Percentiles rank a stretch among this genome's conserved stretches.
Evolutionary conservation across 1,140 invertebrate species (phyloP).

Genomic region (Camponotus floridanus): DNA sequence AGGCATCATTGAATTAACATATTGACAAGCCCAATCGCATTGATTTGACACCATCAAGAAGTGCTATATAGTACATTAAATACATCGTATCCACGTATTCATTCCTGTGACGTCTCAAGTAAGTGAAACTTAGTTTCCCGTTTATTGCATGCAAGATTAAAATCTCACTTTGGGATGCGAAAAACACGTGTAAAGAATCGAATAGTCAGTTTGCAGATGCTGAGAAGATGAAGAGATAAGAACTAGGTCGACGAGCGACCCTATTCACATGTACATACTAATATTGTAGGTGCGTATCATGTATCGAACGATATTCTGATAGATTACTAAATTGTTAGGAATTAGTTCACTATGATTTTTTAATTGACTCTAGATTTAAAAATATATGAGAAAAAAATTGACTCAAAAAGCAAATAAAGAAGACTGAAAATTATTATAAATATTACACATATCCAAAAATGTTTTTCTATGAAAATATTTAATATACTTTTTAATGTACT

Average conservation of each 20-base stretch:
- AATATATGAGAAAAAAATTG: neutral
- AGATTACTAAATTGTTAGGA: neutral
- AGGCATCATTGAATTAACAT: constrained; percentile 26
- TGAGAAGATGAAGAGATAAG: neutral
- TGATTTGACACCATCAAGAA: neutral
- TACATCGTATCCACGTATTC: neutral
- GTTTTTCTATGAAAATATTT: neutral
- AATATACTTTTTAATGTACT: neutral
- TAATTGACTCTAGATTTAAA: neutral
- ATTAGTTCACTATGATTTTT: neutral
- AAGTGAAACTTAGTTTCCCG: constrained; percentile 14
- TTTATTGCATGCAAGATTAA: constrained; percentile 26
- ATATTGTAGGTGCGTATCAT: constrained; percentile 21
- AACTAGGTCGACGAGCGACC: constrained; percentile 50
- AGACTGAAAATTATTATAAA: neutral
- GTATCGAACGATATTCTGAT: neutral
- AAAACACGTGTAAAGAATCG: neutral
- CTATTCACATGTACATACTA: constrained; percentile 31
- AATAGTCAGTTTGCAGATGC: constrained; percentile 3
- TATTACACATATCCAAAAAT: neutral
- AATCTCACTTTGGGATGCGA: neutral
- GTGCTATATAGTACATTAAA: neutral
- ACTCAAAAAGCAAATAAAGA: neutral
- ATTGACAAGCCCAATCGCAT: constrained; percentile 17
- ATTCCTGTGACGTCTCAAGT: constrained; percentile 8